Evolutionary conservation across 1,140 invertebrate genomes (phyloP).

Genomic region (Zaprionus vittiger): DNA sequence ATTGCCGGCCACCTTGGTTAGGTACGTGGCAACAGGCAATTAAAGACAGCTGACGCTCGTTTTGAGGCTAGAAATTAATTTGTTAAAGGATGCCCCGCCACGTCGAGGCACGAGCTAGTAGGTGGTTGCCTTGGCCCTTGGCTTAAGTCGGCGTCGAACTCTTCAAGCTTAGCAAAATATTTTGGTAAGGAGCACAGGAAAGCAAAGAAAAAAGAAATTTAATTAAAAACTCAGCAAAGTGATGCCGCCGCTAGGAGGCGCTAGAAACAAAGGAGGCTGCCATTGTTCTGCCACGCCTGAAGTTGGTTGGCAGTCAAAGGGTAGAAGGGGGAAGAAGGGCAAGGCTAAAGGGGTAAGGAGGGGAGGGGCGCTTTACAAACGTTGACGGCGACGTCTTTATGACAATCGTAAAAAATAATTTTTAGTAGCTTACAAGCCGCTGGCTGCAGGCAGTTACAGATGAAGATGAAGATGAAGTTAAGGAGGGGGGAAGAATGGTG

Average conservation of each 20-base stretch:
- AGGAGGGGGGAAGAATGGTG: not conserved
- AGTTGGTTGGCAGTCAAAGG: conserved; percentile 2
- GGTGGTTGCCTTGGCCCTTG: conserved; percentile 8
- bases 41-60: conserved; percentile 69
- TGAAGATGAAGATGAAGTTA: not conserved
- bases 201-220: conserved; percentile 54
- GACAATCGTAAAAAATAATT: conserved; percentile 82
- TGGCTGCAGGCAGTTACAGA: conserved; percentile 20
- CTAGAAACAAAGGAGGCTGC: conserved; percentile 52
- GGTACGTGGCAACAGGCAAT: conserved; percentile 67
- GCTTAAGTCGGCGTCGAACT: conserved; percentile 33
- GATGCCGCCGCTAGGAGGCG: conserved; percentile 52
- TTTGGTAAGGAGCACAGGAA: conserved; percentile 52
- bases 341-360: not conserved
- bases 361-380: conserved; percentile 19
- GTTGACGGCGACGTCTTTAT: conserved; percentile 68
- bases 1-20: conserved; percentile 14
- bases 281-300: conserved; percentile 57
- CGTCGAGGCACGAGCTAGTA: too few species aligned
- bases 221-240: conserved; percentile 67
- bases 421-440: conserved; percentile 75
- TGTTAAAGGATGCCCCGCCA: conserved; percentile 60
- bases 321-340: not conserved
- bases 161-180: conserved; percentile 68
- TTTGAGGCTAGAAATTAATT: conserved; percentile 72